Percentiles rank a stretch among this genome's conserved stretches.
These are phyloP conservation scores for Calidris pygmaea DNA, from an alignment of 2,113 vertebrate species.

Conservation along the genomic window DNA sequence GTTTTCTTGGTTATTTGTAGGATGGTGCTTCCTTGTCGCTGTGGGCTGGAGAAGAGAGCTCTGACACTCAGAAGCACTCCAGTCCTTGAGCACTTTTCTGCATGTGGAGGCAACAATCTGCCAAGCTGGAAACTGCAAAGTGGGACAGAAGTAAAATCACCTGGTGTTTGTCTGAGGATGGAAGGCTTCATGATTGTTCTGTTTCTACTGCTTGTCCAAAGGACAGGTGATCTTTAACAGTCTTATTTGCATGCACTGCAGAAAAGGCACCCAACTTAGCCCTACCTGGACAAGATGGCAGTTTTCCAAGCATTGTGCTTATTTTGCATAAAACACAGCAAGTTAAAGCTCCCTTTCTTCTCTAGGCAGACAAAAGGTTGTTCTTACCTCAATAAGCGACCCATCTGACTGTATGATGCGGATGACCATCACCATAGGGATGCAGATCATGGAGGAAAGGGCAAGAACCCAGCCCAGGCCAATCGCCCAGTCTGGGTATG, in stretches of 20 bases:
- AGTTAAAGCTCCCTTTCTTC: neutral
- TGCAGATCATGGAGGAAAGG: constrained; percentile 93
- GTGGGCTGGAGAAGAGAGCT: neutral
- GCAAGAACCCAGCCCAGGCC: constrained; percentile 94
- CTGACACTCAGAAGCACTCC: neutral
- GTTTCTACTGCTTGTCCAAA: constrained; percentile 16
- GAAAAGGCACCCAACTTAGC: neutral
- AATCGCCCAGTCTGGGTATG: constrained; percentile 94
- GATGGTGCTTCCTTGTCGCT: neutral
- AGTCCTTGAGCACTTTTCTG: neutral
- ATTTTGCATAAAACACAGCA: neutral
- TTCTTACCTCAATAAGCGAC: constrained; percentile 90
- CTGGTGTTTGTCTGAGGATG: neutral
- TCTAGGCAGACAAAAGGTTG: neutral
- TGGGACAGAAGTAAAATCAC: neutral
- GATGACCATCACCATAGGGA: constrained; percentile 93
- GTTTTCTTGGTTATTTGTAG: neutral
- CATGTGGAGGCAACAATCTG: neutral
- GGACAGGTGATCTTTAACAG: constrained; percentile 9
- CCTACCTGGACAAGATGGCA: neutral
- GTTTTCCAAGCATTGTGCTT: neutral
- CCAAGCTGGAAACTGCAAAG: neutral
- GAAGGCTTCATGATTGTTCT: neutral
- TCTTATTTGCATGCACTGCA: neutral
- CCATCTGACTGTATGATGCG: constrained; percentile 92